phyloP scores from a whole-genome alignment of 2,113 vertebrate genomes.

The Neoarius graeffei region DNA sequence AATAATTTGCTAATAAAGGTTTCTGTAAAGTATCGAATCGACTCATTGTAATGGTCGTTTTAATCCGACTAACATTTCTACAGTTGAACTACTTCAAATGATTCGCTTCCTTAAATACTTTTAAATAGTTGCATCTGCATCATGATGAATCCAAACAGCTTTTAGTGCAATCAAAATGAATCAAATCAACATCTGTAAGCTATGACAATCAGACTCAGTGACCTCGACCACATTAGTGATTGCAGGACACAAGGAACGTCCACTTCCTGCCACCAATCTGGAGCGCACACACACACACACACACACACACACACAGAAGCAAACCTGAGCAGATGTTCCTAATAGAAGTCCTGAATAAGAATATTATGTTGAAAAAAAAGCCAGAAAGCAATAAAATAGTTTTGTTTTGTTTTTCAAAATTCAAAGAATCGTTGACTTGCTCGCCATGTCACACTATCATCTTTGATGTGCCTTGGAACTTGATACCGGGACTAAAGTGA shows the following conservation, averaged over 20 bases:
- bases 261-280: conserved; percentile 31
- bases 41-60: background rate
- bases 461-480: conserved; percentile 5
- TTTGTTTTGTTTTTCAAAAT: background rate
- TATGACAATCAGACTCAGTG: conserved; percentile 51
- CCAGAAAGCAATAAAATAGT: background rate
- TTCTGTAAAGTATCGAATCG: background rate
- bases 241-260: conserved; percentile 14
- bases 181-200: conserved; percentile 52
- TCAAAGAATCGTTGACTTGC: background rate
- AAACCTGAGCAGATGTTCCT: conserved; percentile 13
- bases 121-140: background rate
- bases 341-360: conserved; percentile 2
- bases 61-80: background rate
- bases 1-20: background rate
- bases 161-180: conserved; percentile 5
- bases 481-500: background rate
- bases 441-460: background rate
- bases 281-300: conserved; percentile 19
- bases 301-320: conserved; percentile 30
- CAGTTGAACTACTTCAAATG: background rate
- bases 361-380: background rate
- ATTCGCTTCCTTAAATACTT: background rate
- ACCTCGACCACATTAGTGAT: conserved; percentile 36
- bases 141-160: background rate